Percentiles rank a stretch among this genome's conserved stretches.
phyloP scores from a whole-genome alignment of 1,140 invertebrate genomes.

The Sitophilus oryzae region DNA sequence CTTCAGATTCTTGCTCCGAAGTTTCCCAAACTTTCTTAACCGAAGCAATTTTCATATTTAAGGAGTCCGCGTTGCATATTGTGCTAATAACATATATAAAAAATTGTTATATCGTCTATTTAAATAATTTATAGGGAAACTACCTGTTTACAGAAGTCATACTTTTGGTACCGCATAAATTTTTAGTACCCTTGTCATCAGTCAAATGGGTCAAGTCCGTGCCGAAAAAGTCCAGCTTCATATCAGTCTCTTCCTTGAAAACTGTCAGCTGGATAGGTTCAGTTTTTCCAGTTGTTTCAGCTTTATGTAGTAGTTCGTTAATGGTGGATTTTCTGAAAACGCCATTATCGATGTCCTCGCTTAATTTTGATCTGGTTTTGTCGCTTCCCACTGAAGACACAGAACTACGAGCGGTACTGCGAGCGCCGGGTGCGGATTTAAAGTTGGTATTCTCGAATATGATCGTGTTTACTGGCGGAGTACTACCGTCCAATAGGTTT shows the following conservation, averaged over 20 bases:
- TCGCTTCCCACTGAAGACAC: conserved; percentile 24
- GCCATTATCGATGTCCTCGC: conserved; percentile 32
- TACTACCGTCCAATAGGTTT: conserved; percentile 62
- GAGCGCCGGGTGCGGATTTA: conserved; percentile 56
- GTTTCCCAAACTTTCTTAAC: conserved; percentile 88
- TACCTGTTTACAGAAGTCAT: conserved; percentile 51
- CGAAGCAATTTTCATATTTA: conserved; percentile 90
- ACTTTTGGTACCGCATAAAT: conserved; percentile 53
- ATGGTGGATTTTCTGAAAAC: conserved; percentile 58
- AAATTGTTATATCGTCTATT: not conserved
- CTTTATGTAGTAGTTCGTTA: conserved; percentile 49
- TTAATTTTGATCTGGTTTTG: conserved; percentile 35
- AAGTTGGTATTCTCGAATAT: conserved; percentile 92
- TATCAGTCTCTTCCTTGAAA: conserved; percentile 76
- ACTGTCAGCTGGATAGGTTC: conserved; percentile 57
- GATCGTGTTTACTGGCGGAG: conserved; percentile 77
- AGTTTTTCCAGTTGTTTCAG: conserved; percentile 37
- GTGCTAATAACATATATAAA: conserved; percentile 45
- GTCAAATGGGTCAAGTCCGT: conserved; percentile 69
- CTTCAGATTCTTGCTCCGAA: conserved; percentile 63
- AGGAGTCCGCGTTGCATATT: conserved; percentile 69
- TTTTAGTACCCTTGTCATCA: conserved; percentile 62
- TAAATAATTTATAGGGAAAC: not conserved
- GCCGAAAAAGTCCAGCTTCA: conserved; percentile 90
- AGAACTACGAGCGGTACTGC: conserved; percentile 27